Base-by-base conservation (phyloP, 2,888 invertebrate genomes). In the Eucriotettix oculatus region DNA sequence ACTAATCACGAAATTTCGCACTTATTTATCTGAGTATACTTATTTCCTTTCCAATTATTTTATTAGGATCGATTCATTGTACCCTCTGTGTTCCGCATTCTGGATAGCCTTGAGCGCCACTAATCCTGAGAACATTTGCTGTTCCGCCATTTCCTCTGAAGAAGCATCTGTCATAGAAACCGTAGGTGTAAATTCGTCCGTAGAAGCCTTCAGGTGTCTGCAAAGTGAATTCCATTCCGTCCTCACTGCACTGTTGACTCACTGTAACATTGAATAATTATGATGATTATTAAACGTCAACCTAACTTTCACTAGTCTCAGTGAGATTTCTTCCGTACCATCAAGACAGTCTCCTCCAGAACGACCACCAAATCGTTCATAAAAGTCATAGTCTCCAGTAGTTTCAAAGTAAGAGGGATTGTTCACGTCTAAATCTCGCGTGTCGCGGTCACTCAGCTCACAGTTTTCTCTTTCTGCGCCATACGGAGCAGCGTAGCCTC, bases 191-290 rank as follows among this genome's bases (percentile, higher is more conserved):
- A 72, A 94, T 92, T 58, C 93, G 78, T 3, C 93, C 93, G 66
- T 87, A 83, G 72, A 93, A 94, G 11, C 88, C 89, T 78, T 92
- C 92, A 0, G 90, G 90, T 0, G 92, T 87, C 63, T 87, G 79
- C 58, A 94, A 76, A 0, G 90, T 91, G 70, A 94, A 93, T 71
- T 92, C 92, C 92, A 94, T 94, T 1, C 92, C 93, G 70, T 93
- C 92, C 75, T 92, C 91, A 68, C 88, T 91, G 73, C 93, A 93
- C 1, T 89, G 85, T 80, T 93, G 92, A 58, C 87, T 87, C 58
- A 93, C 92, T 92, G 59, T 66, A 62, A 63, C 10, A 16, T 16
- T 48, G 43, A 61, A 64, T 16, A n/a, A 17, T 40, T 52, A 58
- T 41, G 16, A 16, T 43, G 1, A n/a, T n/a, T 16, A 52, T 42